Evolutionary conservation across 2,888 invertebrate species (phyloP), one percentile per base, ranked within the genome.

Genomic region (Mystacides longicornis): DNA sequence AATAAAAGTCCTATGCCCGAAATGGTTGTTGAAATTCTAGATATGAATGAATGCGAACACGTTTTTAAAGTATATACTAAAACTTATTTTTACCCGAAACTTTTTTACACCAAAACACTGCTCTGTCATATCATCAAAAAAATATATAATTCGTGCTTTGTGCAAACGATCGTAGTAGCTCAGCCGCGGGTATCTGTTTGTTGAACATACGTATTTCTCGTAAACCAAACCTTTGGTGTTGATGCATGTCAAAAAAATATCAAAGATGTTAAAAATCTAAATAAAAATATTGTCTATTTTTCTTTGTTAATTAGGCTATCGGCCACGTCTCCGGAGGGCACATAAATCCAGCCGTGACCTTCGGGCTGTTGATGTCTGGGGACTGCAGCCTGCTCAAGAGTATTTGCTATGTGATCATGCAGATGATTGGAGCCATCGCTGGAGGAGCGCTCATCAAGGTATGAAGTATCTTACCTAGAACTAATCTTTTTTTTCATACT

Each of bases 271-370:
- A 27, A 27, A 27, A 27, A 7, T 27, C 5, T 27, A 27, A 27
- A 7, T 27, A 27, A 27, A 27, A 27, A 27, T 27, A 37, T 37
- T 37, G 4, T 37, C 16, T 7, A n/a, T 37, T n/a, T 37, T 37
- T 37, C 3, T 14, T 37, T 14, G 4, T 14, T 37, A n/a, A n/a
- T 1, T 74, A 91, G 89, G 78, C 82, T 49, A 79, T 93, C 62
- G 90, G 89, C 0, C 91, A 93, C 67, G 85, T 93, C 37, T 93
- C 92, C 43, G 93, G 94, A 4, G 92, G 90, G 1, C 94, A 94
- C 73, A 82, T 94, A 64, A 95, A 96, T 76, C 95, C 95, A 0
- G 94, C 95, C 0, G 90, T 96, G 33, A 94, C 94, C 0, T 70
- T 81, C 52, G 91, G 91, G 0, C 82, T 94, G 68, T 74, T 93